Evolutionary conservation across 2,888 invertebrate genomes (phyloP), one percentile per base, ranked within the genome.

Genomic region (Lochmaea crataegi): DNA sequence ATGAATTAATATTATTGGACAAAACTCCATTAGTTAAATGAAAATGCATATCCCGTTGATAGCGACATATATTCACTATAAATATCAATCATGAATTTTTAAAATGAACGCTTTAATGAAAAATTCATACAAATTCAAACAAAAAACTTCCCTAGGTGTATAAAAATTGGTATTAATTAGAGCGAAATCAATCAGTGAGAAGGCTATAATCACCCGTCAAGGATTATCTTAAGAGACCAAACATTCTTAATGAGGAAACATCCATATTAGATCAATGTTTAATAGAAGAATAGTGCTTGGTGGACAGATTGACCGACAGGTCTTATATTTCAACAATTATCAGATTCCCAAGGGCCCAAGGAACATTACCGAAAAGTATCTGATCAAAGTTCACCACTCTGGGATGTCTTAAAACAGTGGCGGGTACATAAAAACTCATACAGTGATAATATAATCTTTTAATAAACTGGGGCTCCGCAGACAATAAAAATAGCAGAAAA

Each of bases 261-360:
- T 81, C 80, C 78, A 79, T 80, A 81, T 81, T 80, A 80, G 80
- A 82, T 81, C 80, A 81, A 80, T 76, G 80, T 79, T 82, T 81
- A 82, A 82, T 81, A 79, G 80, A 68, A 67, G 72, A 48, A 68
- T 71, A 73, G 78, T 77, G 79, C 78, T 79, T 78, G 76, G 74
- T 77, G 78, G 83, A 84, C 83, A 81, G 82, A 83, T 78, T 81
- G 83, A 82, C 82, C 83, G 85, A 84, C 84, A 82, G 83, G 82
- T 80, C 82, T 83, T 73, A 84, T 84, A 85, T 84, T 85, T 85
- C 85, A 85, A 85, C 84, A 85, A 85, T 85, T 85, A 85, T 84
- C 84, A 81, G 80, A 83, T 82, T 84, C 85, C 84, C 84, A 73
- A 73, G 81, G 79, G 83, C 74, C 77, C 66, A 58, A 77, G 77